A percentile compares a stretch with the other conserved stretches of the same genome.
Evolutionary conservation across 2,797 vertebrate genomes (phyloP).

Genomic region (Gouania willdenowi): DNA sequence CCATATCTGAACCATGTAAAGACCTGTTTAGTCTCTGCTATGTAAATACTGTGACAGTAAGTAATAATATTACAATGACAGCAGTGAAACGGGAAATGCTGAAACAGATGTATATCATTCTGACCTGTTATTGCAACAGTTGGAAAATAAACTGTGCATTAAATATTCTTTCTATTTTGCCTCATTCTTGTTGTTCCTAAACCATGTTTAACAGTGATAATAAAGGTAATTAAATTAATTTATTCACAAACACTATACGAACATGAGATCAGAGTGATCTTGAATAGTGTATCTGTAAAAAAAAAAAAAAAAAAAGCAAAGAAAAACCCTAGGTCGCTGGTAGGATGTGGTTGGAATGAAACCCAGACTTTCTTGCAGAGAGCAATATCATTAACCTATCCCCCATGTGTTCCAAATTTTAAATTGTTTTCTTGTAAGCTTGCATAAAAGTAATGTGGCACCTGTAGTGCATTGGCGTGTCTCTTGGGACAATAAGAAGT

Average conservation of each 20-base stretch:
- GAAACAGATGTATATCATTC: conserved; percentile 13
- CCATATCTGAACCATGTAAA: conserved; percentile 46
- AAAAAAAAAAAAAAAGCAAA: background rate
- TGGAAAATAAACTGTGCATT: conserved; percentile 27
- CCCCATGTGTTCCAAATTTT: too few species aligned
- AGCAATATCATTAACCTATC: too few species aligned
- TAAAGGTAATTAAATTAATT: too few species aligned
- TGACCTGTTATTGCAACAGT: conserved; percentile 23
- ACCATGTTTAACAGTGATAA: conserved; percentile 25
- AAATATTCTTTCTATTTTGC: conserved; percentile 15
- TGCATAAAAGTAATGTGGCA: too few species aligned
- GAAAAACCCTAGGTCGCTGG: too few species aligned
- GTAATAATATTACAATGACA: conserved; percentile 29
- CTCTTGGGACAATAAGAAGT: too few species aligned
- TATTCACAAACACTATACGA: too few species aligned
- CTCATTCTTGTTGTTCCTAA: conserved; percentile 22
- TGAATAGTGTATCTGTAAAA: background rate
- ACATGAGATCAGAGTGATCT: background rate
- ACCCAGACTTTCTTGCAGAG: too few species aligned
- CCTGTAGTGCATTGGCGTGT: too few species aligned
- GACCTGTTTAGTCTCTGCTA: conserved; percentile 36
- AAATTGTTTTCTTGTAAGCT: too few species aligned
- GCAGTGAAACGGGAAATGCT: conserved; percentile 25
- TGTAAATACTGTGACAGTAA: conserved; percentile 56
- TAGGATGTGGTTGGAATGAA: too few species aligned